Evolutionary conservation across 2,797 vertebrate species (phyloP), one percentile per base, ranked within the genome.

Genomic region (Australoheros facetus): DNA sequence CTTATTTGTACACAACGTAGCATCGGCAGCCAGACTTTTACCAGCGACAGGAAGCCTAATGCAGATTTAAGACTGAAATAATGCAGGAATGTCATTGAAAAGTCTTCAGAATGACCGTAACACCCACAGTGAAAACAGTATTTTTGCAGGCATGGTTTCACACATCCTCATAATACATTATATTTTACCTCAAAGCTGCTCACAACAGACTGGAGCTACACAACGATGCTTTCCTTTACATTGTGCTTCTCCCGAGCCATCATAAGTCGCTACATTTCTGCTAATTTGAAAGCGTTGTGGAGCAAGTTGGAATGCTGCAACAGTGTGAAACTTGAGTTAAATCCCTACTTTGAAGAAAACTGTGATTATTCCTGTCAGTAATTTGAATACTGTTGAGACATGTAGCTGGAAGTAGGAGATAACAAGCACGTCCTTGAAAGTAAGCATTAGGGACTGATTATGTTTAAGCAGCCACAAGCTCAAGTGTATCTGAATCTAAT

Each of bases 1-100:
- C 2, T 39, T 42, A 9, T 55, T 37, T 37, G 84, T 75, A 82
- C 79, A 73, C 32, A 58, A 59, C 13, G 16, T 71, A 8, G 42
- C 1, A 42, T 71, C 71, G 57, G 11, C 60, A 73, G 28, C n/a
- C 51, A 32, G 55, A 6, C 14, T 54, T 14, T 14, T 75, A 32
- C 19, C 55, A 54, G 32, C 9, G 3, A 79, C 19, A 19, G 42
- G 28, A 78, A 30, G 37, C 42, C 1, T 21, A 4, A 6, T 56
- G 54, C 73, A 17, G 12, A 42, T 37, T 37, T 34, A 8, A 5
- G 4, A 56, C 2, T 13, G 8, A 58, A 57, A 7, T 56, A 55
- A 62, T 70, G 13, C 56, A 66, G 53, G 19, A 39, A 66, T 78
- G n/a, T 11, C 12, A 51, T 16, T 54, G 5, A 30, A 16, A 66